Conservation (phyloP, 2,888 invertebrate species). For the Pseudolycoriella hygida region DNA sequence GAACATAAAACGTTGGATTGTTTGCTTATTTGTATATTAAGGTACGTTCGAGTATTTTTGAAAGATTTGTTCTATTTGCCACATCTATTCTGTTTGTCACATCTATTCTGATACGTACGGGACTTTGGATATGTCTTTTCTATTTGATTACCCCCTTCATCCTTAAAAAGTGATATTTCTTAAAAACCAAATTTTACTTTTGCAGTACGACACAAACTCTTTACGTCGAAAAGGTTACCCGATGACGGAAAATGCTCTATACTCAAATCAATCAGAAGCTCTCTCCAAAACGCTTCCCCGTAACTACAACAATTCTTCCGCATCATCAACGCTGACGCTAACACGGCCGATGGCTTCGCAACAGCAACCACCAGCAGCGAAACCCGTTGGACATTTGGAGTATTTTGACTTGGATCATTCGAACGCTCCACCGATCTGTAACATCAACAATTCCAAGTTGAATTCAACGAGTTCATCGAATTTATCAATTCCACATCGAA, state of each 20-base stretch:
- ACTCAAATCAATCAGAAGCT: conserved; percentile 12
- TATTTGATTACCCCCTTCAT: too few species aligned
- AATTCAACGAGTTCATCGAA: conserved; percentile 6
- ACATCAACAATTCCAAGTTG: background rate
- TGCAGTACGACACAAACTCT: conserved; percentile 12
- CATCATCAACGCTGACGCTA: background rate
- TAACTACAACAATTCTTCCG: conserved; percentile 15
- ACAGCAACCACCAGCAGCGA: conserved; percentile 1
- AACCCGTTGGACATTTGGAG: conserved; percentile 35
- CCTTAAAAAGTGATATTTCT: too few species aligned
- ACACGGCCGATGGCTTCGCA: conserved; percentile 19
- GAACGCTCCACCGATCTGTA: conserved; percentile 10
- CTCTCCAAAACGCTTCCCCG: conserved; percentile 25
- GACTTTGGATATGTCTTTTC: too few species aligned
- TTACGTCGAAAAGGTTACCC: conserved; percentile 21
- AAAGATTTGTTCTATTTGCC: too few species aligned
- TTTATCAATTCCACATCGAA: conserved; percentile 8
- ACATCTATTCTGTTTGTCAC: too few species aligned
- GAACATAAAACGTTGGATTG: too few species aligned
- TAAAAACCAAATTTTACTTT: background rate
- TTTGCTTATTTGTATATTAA: too few species aligned
- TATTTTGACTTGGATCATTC: conserved; percentile 68
- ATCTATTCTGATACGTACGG: too few species aligned
- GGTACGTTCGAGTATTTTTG: too few species aligned
- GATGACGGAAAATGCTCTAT: conserved; percentile 17